Conservation (phyloP, 2,888 invertebrate genomes). For the Thera obeliscata region DNA sequence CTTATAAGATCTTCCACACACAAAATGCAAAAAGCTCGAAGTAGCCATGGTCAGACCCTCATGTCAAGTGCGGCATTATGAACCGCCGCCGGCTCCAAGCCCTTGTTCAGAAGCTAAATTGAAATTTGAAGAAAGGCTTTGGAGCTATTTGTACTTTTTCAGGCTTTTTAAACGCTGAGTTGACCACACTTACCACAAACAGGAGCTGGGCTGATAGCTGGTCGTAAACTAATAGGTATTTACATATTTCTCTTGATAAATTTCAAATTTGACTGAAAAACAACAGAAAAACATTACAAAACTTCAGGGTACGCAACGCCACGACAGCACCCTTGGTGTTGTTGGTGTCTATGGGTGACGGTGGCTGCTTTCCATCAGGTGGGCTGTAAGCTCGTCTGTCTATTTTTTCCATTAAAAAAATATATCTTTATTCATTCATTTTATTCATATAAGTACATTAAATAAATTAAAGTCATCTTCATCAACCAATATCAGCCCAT, state of each 20-base stretch:
- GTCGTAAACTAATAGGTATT: not conserved
- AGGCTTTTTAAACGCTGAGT: conserved; percentile 10
- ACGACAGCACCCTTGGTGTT: too few relatives aligned
- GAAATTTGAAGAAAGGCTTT: conserved; percentile 70
- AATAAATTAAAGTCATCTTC: too few relatives aligned
- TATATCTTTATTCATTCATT: too few relatives aligned
- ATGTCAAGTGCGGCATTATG: conserved; percentile 78
- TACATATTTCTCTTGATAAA: too few relatives aligned
- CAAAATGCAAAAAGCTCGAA: conserved; percentile 72
- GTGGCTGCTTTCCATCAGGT: too few relatives aligned
- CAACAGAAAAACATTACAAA: not conserved
- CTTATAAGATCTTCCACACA: conserved; percentile 27
- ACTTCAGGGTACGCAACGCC: too few relatives aligned
- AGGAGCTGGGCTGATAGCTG: not conserved
- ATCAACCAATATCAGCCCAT: too few relatives aligned
- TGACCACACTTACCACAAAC: conserved; percentile 3
- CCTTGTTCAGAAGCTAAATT: conserved; percentile 71
- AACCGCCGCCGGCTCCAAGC: conserved; percentile 67
- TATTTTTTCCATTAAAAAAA: too few relatives aligned
- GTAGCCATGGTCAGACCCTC: conserved; percentile 79
- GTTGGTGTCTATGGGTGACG: too few relatives aligned
- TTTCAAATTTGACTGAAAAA: not conserved
- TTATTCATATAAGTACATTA: too few relatives aligned
- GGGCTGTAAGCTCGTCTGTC: too few relatives aligned
- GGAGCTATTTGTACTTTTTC: conserved; percentile 35